A percentile compares a stretch with the other conserved stretches of the same genome.
These are phyloP conservation scores for Danio albolineatus DNA, from an alignment of 2,797 vertebrate species.

Conservation along the genomic window DNA sequence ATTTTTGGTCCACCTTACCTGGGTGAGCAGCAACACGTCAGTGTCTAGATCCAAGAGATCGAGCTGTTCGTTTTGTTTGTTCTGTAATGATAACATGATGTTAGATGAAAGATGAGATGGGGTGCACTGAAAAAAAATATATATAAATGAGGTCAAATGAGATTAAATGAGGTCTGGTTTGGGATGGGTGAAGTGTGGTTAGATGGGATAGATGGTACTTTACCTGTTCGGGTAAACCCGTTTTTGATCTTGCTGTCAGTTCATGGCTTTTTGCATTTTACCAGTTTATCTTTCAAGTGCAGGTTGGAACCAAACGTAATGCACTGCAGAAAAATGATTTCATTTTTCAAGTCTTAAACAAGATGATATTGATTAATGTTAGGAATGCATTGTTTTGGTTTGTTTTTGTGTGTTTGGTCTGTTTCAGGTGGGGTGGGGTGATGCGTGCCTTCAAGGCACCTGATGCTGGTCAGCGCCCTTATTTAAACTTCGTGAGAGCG, in stretches of 20 bases:
- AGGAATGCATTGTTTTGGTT: no score
- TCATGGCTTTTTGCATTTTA: constrained; percentile 40
- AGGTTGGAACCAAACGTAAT: neutral
- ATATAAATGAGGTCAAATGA: no score
- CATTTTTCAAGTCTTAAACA: no score
- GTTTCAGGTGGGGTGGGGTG: no score
- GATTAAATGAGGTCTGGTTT: neutral
- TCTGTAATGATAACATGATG: constrained; percentile 83
- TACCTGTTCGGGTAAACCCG: constrained; percentile 23
- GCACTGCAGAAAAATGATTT: no score
- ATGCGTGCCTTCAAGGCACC: no score
- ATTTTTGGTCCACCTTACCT: constrained; percentile 72
- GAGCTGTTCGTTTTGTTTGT: constrained; percentile 79
- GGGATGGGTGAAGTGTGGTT: neutral
- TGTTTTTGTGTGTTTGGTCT: no score
- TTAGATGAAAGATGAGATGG: constrained; percentile 62
- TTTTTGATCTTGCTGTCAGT: constrained; percentile 21
- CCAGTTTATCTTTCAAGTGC: constrained; percentile 32
- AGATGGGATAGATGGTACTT: constrained; percentile 27
- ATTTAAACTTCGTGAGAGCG: no score
- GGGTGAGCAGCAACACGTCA: constrained; percentile 65
- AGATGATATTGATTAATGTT: no score
- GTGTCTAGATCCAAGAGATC: constrained; percentile 58
- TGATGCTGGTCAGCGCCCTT: no score
- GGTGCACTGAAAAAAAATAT: neutral